Base-by-base conservation (phyloP, 2,888 invertebrate species). In the Rosalia funebris region DNA sequence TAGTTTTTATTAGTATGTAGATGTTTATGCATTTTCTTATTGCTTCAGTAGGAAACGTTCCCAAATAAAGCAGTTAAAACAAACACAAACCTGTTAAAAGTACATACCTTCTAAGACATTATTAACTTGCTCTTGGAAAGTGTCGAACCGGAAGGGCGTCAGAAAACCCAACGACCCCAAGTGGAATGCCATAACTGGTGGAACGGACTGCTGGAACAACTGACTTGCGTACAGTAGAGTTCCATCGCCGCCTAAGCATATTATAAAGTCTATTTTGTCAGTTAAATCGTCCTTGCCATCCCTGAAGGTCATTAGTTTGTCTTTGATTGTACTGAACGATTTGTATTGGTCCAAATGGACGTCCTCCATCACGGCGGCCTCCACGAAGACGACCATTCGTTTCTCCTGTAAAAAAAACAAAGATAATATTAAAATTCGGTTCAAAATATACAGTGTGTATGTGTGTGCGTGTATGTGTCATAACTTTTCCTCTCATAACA, bases 141-240 rank as follows among this genome's bases (percentile, higher is more conserved):
- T 94, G 78, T 94, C 91, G 84, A 96, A 95, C 79, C 93, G 93
- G 82, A 98, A 98, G 9, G 97, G 97, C 39, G 97, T 97, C 41
- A 98, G 87, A 81, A 98, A 98, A 1, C 98, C 98, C 53, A 98
- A 83, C 1, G 97, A 97, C 32, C 98, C 98, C 77, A 98, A 86
- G 82, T 98, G 96, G 84, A 98, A 98, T 58, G 98, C 96, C 96
- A 98, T 96, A 42, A 98, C 95, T 0, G 98, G 98, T 37, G 98
- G 98, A 52, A 97, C 96, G 3, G 96, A 96, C 86, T 95, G 92
- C 90, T 98, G 89, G 77, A 98, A 98, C 42, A 98, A 83, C 42
- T 96, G 89, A 75, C 96, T 96, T 52, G 97, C 98, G 78, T 98
- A 96, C 9, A 98, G 83, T 12, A 98, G 83, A 0, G 98, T 98